phyloP scores from a whole-genome alignment of 2,888 invertebrate species.

The Masnerella sp. region DNA sequence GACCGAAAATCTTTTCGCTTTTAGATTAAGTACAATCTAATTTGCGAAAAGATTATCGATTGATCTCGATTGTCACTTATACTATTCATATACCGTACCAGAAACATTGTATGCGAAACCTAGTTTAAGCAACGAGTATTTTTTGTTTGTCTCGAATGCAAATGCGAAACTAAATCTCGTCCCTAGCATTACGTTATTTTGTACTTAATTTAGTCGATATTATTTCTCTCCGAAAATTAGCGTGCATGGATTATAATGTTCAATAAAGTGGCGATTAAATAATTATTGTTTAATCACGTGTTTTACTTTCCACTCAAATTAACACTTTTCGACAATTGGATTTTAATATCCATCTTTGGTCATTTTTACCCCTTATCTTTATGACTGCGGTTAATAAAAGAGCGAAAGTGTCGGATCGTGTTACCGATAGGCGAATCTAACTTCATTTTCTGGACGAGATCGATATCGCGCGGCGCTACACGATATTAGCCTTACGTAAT shows the following conservation, averaged over 20 bases:
- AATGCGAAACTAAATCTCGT: slow-evolving; percentile 40
- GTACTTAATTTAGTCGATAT: slow-evolving; percentile 71
- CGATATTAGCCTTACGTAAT: slow-evolving; percentile 20
- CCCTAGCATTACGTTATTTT: slow-evolving; percentile 71
- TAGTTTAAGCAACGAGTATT: neutral
- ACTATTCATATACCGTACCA: neutral
- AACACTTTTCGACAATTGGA: too few species aligned
- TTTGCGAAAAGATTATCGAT: too few species aligned
- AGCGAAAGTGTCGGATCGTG: slow-evolving; percentile 12
- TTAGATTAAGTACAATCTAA: too few species aligned
- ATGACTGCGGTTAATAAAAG: too few species aligned
- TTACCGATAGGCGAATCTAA: slow-evolving; percentile 14
- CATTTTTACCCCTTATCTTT: too few species aligned
- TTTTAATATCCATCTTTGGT: too few species aligned
- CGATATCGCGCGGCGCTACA: slow-evolving; percentile 29
- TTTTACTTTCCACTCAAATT: too few species aligned
- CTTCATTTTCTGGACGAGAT: slow-evolving; percentile 32
- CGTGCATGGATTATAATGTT: slow-evolving; percentile 51
- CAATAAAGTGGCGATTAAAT: slow-evolving; percentile 48
- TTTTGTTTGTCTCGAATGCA: slow-evolving; percentile 26
- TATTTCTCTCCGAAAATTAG: slow-evolving; percentile 40
- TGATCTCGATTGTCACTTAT: too few species aligned
- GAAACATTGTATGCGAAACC: neutral
- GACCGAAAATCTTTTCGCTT: too few species aligned
- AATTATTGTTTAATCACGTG: too few species aligned